These are phyloP conservation scores for Megaceryle alcyon DNA, from an alignment of 2,797 vertebrate species.

Conservation along the genomic window DNA sequence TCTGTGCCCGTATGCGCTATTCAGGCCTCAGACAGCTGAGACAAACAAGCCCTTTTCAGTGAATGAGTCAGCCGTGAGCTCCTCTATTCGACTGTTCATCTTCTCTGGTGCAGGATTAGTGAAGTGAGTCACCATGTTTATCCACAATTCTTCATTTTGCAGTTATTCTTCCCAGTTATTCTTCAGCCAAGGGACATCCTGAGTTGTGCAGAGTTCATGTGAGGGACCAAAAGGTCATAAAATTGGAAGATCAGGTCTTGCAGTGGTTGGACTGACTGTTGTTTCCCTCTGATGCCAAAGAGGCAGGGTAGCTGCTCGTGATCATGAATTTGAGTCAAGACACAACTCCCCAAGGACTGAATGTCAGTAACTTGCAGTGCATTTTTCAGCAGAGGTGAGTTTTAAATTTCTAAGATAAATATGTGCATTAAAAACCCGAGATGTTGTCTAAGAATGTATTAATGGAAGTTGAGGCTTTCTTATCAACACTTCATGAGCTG, in stretches of 20 bases:
- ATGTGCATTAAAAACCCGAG: not conserved
- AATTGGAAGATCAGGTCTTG: not conserved
- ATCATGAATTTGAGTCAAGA: not conserved
- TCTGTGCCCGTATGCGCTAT: not conserved
- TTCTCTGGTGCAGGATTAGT: not conserved
- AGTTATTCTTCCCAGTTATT: not conserved
- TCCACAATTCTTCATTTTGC: not conserved
- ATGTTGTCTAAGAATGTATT: not conserved
- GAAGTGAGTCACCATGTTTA: not conserved
- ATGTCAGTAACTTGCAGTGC: not conserved
- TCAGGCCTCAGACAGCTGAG: not conserved
- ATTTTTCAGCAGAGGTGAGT: not conserved
- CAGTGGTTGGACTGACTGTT: not conserved
- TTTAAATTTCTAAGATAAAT: not conserved
- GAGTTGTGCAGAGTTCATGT: fast-evolving
- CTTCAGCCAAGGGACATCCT: not conserved
- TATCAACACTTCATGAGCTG: not conserved
- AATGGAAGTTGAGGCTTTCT: not conserved
- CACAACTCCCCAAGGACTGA: not conserved
- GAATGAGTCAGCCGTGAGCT: not conserved
- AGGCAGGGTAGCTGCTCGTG: not conserved
- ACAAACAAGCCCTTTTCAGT: not conserved
- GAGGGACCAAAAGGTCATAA: not conserved
- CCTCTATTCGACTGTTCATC: not conserved
- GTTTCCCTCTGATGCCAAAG: not conserved